These are phyloP conservation scores for Salvelinus fontinalis DNA, from an alignment of 2,113 vertebrate species.

Conservation along the genomic window DNA sequence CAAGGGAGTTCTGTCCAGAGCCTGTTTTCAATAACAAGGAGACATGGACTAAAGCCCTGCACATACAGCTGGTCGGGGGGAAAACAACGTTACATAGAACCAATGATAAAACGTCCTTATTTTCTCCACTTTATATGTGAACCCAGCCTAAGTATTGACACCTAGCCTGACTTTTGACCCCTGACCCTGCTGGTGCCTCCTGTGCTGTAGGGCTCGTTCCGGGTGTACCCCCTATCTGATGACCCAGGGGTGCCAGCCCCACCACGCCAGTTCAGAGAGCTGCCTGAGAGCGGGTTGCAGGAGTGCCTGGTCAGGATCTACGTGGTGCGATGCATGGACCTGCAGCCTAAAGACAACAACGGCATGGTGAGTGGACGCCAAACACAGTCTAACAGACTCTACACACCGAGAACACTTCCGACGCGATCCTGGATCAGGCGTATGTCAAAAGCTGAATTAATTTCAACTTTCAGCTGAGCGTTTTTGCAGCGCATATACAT, in stretches of 20 bases:
- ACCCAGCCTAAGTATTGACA: neutral
- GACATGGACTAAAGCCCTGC: too few relatives aligned
- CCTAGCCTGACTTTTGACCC: neutral
- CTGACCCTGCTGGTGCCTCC: neutral
- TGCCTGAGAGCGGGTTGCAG: slow-evolving; percentile 91
- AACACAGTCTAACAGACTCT: too few relatives aligned
- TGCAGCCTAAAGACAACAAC: slow-evolving; percentile 97
- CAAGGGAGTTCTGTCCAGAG: too few relatives aligned
- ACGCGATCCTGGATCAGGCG: too few relatives aligned
- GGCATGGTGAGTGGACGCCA: slow-evolving; percentile 79
- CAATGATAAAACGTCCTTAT: too few relatives aligned
- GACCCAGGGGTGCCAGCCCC: slow-evolving; percentile 81
- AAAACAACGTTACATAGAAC: too few relatives aligned
- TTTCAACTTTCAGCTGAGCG: too few relatives aligned
- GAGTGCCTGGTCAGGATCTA: slow-evolving; percentile 94
- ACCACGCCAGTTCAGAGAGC: slow-evolving; percentile 89
- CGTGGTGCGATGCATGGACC: slow-evolving; percentile 80
- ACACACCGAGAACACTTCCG: too few relatives aligned
- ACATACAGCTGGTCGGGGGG: neutral
- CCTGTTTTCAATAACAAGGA: too few relatives aligned
- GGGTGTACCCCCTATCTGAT: slow-evolving; percentile 85
- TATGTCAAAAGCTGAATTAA: too few relatives aligned
- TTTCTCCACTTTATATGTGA: too few relatives aligned
- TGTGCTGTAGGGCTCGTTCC: slow-evolving; percentile 86
- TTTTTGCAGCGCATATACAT: too few relatives aligned